Evolutionary conservation across 2,113 vertebrate species (phyloP).

Genomic region (Phaethornis superciliosus): DNA sequence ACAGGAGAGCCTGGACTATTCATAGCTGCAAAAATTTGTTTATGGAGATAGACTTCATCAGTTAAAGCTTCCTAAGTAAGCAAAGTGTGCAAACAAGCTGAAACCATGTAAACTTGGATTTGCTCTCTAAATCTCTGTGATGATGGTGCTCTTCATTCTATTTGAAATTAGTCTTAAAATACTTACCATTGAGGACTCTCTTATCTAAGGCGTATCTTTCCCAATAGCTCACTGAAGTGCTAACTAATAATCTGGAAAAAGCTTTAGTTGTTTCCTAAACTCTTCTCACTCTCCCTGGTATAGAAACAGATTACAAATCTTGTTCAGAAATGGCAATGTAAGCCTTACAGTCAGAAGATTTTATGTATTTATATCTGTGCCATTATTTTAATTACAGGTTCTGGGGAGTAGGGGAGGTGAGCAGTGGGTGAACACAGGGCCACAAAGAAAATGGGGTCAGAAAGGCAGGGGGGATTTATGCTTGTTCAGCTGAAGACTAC

Average conservation of each 20-base stretch:
- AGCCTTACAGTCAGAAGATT: neutral
- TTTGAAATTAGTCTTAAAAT: neutral
- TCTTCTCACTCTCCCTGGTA: neutral
- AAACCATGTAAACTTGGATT: neutral
- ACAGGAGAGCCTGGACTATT: neutral
- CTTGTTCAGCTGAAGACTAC: neutral
- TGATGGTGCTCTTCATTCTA: neutral
- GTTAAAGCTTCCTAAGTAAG: neutral
- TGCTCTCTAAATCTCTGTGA: neutral
- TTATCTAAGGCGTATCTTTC: neutral
- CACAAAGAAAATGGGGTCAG: neutral
- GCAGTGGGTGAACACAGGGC: neutral
- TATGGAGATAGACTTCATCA: neutral
- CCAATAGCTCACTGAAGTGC: neutral
- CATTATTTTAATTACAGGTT: neutral
- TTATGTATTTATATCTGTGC: neutral
- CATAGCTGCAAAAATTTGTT: neutral
- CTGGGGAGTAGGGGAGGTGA: fast-evolving
- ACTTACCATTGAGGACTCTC: neutral
- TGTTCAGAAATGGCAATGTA: neutral
- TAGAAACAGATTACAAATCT: neutral
- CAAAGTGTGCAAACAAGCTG: neutral
- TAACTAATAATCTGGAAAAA: neutral
- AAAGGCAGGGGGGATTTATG: neutral
- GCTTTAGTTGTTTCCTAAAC: neutral